Evolutionary conservation across 2,113 vertebrate genomes (phyloP).

Genomic region (Toxostoma redivivum): DNA sequence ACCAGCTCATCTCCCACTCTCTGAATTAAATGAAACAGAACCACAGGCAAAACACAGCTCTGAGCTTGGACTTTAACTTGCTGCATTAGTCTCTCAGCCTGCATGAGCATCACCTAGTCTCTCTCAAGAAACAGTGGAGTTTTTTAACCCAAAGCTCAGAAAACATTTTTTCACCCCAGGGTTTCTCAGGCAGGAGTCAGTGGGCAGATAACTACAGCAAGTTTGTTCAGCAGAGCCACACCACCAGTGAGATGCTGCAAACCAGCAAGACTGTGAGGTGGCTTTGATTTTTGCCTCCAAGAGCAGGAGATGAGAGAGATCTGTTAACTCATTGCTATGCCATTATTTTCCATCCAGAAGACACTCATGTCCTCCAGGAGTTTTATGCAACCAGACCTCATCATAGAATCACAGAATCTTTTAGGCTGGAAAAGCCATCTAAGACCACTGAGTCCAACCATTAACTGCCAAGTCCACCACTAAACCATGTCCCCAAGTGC

Average conservation of each 20-base stretch:
- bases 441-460: not conserved
- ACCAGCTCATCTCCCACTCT: not conserved
- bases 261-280: rapidly evolving
- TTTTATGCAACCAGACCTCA: not conserved
- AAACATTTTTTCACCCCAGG: not conserved
- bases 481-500: not conserved
- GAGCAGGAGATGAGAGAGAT: not conserved
- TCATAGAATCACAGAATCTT: not conserved
- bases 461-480: not conserved
- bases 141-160: not conserved
- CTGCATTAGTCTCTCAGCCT: not conserved
- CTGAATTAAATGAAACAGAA: not conserved
- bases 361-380: not conserved
- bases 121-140: not conserved
- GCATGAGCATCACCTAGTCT: not conserved
- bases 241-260: not conserved
- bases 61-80: not conserved
- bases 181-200: not conserved
- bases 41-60: not conserved
- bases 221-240: not conserved
- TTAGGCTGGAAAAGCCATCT: not conserved
- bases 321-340: not conserved
- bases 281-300: not conserved
- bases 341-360: not conserved
- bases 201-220: not conserved